Percentiles rank a stretch among this genome's conserved stretches.
Evolutionary conservation across 2,113 vertebrate species (phyloP).

Genomic region (Bettongia penicillata): DNA sequence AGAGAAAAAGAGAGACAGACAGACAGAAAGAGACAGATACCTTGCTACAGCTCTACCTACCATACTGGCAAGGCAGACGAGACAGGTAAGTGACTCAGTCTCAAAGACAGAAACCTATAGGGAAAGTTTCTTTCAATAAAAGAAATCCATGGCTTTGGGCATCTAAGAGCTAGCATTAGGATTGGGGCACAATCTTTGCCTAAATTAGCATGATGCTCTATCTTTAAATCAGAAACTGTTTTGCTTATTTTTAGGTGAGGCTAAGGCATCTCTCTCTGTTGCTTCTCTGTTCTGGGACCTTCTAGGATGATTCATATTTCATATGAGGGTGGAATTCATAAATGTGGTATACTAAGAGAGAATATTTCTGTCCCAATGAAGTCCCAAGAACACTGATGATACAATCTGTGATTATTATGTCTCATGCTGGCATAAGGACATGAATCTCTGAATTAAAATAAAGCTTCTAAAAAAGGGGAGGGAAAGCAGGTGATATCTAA

Average conservation of each 20-base stretch:
- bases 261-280: not conserved
- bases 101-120: not conserved
- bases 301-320: not conserved
- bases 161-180: not conserved
- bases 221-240: not conserved
- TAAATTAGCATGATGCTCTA: not conserved
- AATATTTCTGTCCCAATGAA: not conserved
- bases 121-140: not conserved
- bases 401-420: too few relatives aligned
- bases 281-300: not conserved
- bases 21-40: not conserved
- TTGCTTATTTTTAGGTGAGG: not conserved
- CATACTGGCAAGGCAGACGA: not conserved
- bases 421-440: too few relatives aligned
- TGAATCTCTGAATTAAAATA: too few relatives aligned
- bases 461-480: too few relatives aligned
- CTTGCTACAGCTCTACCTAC: not conserved
- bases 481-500: too few relatives aligned
- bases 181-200: not conserved
- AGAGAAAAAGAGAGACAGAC: too few relatives aligned
- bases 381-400: too few relatives aligned
- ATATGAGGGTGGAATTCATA: not conserved
- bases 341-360: not conserved
- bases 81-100: not conserved
- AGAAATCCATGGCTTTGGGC: not conserved